Evolutionary conservation across 2,113 vertebrate species (phyloP).

Genomic region (Misgurnus anguillicaudatus): DNA sequence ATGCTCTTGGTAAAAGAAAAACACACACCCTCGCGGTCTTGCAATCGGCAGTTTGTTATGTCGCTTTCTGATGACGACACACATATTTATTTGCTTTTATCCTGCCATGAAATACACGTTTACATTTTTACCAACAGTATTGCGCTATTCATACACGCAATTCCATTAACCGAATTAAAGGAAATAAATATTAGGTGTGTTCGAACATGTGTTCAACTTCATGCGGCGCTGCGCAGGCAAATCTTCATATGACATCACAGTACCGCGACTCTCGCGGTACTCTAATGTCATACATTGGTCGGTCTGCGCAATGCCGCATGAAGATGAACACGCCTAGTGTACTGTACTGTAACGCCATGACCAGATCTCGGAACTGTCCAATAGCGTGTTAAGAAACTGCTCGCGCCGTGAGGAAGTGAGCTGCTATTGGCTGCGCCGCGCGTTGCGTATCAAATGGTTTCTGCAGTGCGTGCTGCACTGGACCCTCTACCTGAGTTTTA

Average conservation of each 20-base stretch:
- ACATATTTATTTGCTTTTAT: not conserved
- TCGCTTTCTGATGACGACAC: conserved; percentile 42
- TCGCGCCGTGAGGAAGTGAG: conserved; percentile 44
- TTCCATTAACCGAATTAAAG: not conserved
- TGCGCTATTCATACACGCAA: not conserved
- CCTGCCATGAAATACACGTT: too few species aligned
- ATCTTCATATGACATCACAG: too few species aligned
- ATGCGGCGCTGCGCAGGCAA: too few species aligned
- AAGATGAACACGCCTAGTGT: too few species aligned
- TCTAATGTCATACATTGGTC: too few species aligned
- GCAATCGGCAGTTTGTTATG: not conserved
- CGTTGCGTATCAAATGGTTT: accelerated
- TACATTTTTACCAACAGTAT: not conserved
- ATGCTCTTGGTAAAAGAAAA: not conserved
- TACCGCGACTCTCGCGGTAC: too few species aligned
- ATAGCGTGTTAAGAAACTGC: conserved; percentile 52
- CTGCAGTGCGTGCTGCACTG: not conserved
- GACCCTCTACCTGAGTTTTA: not conserved
- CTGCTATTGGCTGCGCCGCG: conserved; percentile 59
- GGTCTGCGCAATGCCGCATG: too few species aligned
- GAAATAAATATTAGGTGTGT: too few species aligned
- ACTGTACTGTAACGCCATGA: conserved; percentile 66
- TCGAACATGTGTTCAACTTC: too few species aligned
- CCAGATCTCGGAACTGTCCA: conserved; percentile 68
- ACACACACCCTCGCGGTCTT: not conserved